phyloP scores from a whole-genome alignment of 2,888 invertebrate genomes.

The Ganaspis brasiliensis region DNA sequence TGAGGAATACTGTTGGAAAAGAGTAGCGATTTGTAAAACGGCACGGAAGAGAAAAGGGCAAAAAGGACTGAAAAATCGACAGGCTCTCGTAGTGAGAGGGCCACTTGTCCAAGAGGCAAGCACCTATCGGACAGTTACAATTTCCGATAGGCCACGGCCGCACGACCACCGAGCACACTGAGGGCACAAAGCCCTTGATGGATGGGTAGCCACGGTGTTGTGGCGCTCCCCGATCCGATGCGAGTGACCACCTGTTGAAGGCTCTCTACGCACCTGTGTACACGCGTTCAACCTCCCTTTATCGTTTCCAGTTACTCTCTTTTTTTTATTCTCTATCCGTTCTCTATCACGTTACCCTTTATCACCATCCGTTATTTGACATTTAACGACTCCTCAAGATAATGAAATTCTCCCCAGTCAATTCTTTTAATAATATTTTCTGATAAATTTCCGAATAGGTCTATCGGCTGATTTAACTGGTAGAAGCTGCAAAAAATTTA shows the following conservation, averaged over 20 bases:
- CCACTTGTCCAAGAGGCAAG: conserved; percentile 57
- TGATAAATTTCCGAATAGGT: not conserved
- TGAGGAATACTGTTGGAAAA: conserved; percentile 12
- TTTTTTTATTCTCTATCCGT: conserved; percentile 34
- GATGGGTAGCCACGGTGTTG: conserved; percentile 78
- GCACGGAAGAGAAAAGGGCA: not conserved
- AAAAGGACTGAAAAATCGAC: conserved; percentile 48
- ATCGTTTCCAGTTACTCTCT: conserved; percentile 43
- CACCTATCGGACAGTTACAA: conserved; percentile 61
- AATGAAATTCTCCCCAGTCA: not conserved
- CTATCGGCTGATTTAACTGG: too few species aligned
- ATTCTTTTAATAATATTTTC: not conserved
- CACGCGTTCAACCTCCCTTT: conserved; percentile 70
- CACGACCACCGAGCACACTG: conserved; percentile 61
- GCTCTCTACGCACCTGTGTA: conserved; percentile 76
- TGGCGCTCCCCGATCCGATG: conserved; percentile 64
- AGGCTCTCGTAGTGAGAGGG: conserved; percentile 63
- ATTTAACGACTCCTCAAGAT: conserved; percentile 36
- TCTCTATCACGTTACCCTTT: not conserved
- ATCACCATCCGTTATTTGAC: conserved; percentile 43
- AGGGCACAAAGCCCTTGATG: conserved; percentile 79
- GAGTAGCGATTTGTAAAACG: not conserved
- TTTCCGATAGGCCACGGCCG: conserved; percentile 68
- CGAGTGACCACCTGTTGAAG: conserved; percentile 80
- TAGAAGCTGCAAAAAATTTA: too few species aligned